phyloP scores from a whole-genome alignment of 2,113 vertebrate species.

The Thymallus thymallus region DNA sequence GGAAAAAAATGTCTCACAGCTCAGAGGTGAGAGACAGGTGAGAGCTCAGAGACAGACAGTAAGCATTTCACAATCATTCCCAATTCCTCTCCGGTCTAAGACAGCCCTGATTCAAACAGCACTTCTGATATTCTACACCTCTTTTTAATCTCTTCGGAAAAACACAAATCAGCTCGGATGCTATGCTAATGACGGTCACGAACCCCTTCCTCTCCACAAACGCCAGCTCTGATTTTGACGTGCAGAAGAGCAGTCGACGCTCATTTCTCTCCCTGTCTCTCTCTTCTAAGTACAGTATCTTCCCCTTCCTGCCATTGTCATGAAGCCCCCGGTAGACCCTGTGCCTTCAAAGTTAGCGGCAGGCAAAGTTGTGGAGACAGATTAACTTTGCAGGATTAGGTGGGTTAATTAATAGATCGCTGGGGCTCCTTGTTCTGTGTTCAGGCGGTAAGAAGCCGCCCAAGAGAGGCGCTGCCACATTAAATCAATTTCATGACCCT shows the following conservation, averaged over 20 bases:
- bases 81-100: slow-evolving; percentile 21
- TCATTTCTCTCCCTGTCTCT: slow-evolving; percentile 19
- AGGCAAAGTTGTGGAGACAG: slow-evolving; percentile 76
- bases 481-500: slow-evolving; percentile 88
- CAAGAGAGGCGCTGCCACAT: slow-evolving; percentile 84
- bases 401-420: slow-evolving; percentile 84
- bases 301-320: slow-evolving; percentile 65
- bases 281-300: slow-evolving; percentile 56
- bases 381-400: slow-evolving; percentile 81
- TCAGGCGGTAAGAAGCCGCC: slow-evolving; percentile 71
- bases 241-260: slow-evolving; percentile 39
- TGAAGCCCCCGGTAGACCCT: slow-evolving; percentile 66
- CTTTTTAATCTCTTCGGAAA: slow-evolving; percentile 52
- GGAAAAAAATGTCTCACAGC: neutral
- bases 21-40: slow-evolving; percentile 39
- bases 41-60: slow-evolving; percentile 17
- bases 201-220: slow-evolving; percentile 54
- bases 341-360: slow-evolving; percentile 73
- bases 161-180: slow-evolving; percentile 58
- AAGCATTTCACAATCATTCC: slow-evolving; percentile 45
- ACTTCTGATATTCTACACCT: slow-evolving; percentile 50
- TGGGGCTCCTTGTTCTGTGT: slow-evolving; percentile 79
- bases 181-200: slow-evolving; percentile 61
- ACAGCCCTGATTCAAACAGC: slow-evolving; percentile 42
- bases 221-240: slow-evolving; percentile 45